Evolutionary conservation across 1,140 invertebrate species (phyloP).

Genomic region (Zaprionus gabonicus): DNA sequence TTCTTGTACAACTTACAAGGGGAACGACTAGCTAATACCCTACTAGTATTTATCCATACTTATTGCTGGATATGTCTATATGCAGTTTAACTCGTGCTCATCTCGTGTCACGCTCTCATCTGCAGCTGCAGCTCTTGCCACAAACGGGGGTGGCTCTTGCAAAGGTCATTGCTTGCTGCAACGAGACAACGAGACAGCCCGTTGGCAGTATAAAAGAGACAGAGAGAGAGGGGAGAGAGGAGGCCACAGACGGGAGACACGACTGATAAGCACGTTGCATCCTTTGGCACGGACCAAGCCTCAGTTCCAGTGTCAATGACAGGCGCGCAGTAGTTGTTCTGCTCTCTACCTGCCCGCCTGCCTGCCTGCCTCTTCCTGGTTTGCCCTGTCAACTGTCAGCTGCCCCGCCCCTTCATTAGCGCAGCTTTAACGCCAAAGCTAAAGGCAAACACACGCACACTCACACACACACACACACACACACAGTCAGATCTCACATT

Average conservation of each 20-base stretch:
- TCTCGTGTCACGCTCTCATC: conserved; percentile 10
- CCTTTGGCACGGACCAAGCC: conserved; percentile 30
- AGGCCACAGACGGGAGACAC: conserved; percentile 2
- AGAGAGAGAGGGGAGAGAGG: neutral
- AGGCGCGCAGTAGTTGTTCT: neutral
- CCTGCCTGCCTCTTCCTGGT: neutral
- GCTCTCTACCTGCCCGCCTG: neutral
- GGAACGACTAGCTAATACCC: neutral
- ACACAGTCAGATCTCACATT: neutral
- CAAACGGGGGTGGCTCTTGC: conserved; percentile 30
- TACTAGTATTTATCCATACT: neutral
- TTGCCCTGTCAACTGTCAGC: conserved; percentile 46
- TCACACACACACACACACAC: neutral
- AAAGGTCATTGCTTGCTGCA: conserved; percentile 44
- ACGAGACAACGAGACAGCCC: conserved; percentile 19
- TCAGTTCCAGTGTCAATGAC: conserved; percentile 38
- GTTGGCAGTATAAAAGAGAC: neutral
- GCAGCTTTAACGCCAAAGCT: conserved; percentile 39
- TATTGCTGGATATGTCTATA: too few species aligned
- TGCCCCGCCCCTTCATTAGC: conserved; percentile 47
- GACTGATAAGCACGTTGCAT: conserved; percentile 36
- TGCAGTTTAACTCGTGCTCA: too few species aligned
- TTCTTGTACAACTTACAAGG: neutral
- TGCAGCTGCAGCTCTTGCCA: conserved; percentile 4
- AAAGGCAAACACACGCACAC: conserved; percentile 18